Evolutionary conservation across 2,797 vertebrate species (phyloP).

Genomic region (Amniataba percoides): DNA sequence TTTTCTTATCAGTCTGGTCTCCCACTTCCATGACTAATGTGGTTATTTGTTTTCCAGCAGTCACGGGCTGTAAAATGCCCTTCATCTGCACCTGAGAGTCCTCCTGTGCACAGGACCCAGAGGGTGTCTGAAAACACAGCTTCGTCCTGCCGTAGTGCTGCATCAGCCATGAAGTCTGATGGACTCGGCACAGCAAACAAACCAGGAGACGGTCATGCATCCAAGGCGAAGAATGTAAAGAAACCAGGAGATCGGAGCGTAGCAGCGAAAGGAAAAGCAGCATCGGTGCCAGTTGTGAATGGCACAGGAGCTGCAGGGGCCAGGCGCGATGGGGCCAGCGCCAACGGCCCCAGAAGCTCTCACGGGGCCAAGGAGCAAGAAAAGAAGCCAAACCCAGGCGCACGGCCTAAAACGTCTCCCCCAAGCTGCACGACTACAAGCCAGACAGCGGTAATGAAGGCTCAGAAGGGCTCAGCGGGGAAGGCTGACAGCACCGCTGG

Average conservation of each 20-base stretch:
- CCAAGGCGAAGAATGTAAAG: slow-evolving; percentile 88
- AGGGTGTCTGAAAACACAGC: slow-evolving; percentile 73
- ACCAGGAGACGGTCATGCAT: slow-evolving; percentile 84
- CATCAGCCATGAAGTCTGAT: slow-evolving; percentile 96
- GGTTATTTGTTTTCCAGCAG: slow-evolving; percentile 69
- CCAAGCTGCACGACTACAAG: slow-evolving; percentile 74
- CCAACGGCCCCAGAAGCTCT: slow-evolving; percentile 83
- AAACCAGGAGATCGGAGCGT: slow-evolving; percentile 83
- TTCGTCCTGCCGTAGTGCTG: slow-evolving; percentile 68
- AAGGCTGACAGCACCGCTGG: slow-evolving; percentile 78
- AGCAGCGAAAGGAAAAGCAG: slow-evolving; percentile 87
- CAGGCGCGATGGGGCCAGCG: slow-evolving; percentile 78
- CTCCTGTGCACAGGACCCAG: slow-evolving; percentile 79
- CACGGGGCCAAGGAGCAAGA: slow-evolving; percentile 85
- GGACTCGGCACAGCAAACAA: slow-evolving; percentile 89
- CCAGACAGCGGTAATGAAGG: slow-evolving; percentile 83
- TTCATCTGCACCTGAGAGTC: slow-evolving; percentile 80
- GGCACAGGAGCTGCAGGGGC: slow-evolving; percentile 79
- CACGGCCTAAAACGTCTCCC: slow-evolving; percentile 89
- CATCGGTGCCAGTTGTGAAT: slow-evolving; percentile 84
- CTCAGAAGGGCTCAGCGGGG: slow-evolving; percentile 81
- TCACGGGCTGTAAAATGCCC: slow-evolving; percentile 86
- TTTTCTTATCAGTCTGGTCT: slow-evolving; percentile 31
- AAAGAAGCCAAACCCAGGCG: slow-evolving; percentile 85
- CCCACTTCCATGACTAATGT: slow-evolving; percentile 32